A percentile compares a stretch with the other conserved stretches of the same genome.
Conservation (phyloP, 2,888 invertebrate genomes). For the Drosophila vallismaia region DNA sequence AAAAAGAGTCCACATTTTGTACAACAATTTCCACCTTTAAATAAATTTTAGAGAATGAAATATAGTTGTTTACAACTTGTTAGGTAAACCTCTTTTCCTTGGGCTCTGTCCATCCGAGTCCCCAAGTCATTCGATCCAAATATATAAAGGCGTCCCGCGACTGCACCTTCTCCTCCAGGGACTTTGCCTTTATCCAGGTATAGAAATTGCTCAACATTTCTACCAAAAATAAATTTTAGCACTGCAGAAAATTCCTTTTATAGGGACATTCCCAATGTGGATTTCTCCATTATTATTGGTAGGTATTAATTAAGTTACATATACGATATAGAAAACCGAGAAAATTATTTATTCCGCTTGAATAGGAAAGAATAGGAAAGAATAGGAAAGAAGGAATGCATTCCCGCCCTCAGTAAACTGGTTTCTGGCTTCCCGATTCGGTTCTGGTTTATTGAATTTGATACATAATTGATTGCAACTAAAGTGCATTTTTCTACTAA, state of each 20-base stretch:
- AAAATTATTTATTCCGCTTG: not conserved
- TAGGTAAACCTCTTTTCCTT: not conserved
- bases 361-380: too few relatives aligned
- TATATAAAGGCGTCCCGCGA: slow-evolving; percentile 52
- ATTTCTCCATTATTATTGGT: not conserved
- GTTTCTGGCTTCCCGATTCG: too few relatives aligned
- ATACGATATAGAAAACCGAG: not conserved
- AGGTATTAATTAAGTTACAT: not conserved
- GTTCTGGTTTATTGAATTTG: too few relatives aligned
- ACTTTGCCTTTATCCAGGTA: slow-evolving; percentile 1
- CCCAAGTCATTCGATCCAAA: slow-evolving; percentile 26
- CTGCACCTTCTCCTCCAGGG: slow-evolving; percentile 1
- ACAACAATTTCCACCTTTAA: slow-evolving; percentile 5
- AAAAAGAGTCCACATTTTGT: slow-evolving; percentile 28
- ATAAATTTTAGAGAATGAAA: not conserved
- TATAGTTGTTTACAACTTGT: too few relatives aligned
- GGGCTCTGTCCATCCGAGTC: slow-evolving; percentile 2
- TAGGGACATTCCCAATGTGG: too few relatives aligned
- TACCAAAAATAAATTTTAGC: not conserved
- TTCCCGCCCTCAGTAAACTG: not conserved
- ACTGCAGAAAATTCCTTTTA: not conserved
- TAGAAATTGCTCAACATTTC: slow-evolving; percentile 12
- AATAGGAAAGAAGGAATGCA: not conserved
- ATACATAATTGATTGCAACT: too few relatives aligned
- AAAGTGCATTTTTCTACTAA: too few relatives aligned